Conservation (phyloP, 2,113 vertebrate species). For the Raphicerus campestris region DNA sequence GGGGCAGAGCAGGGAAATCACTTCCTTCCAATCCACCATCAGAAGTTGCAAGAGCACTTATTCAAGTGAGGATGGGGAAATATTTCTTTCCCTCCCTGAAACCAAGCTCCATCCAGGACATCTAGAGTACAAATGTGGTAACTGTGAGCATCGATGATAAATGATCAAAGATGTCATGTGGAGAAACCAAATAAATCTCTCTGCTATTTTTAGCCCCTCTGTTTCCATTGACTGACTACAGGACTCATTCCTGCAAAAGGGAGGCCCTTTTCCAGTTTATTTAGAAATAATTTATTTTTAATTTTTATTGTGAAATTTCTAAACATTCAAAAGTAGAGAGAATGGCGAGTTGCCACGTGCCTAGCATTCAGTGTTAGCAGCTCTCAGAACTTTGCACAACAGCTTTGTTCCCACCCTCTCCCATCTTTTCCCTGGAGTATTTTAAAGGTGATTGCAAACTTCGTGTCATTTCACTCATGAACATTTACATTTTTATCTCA, state of each 20-base stretch:
- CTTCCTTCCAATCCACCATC: background rate
- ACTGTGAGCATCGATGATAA: slow-evolving; percentile 31
- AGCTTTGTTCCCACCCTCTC: background rate
- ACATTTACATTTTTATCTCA: background rate
- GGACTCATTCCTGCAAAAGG: background rate
- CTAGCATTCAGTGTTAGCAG: background rate
- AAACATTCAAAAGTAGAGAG: background rate
- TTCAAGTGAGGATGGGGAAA: background rate
- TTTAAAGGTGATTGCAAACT: background rate
- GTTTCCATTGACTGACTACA: slow-evolving; percentile 52
- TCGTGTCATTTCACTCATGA: background rate
- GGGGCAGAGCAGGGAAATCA: background rate
- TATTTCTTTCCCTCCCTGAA: background rate
- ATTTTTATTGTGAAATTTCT: background rate
- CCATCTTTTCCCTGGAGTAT: background rate
- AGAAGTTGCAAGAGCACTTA: background rate
- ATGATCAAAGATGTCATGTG: slow-evolving; percentile 46
- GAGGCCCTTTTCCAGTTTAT: slow-evolving; percentile 32
- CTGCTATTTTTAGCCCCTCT: slow-evolving; percentile 68
- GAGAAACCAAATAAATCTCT: slow-evolving; percentile 67
- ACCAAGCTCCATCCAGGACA: background rate
- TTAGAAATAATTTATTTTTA: background rate
- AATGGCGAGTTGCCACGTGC: fast-evolving
- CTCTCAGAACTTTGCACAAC: fast-evolving
- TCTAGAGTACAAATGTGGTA: background rate